Evolutionary conservation across 2,797 vertebrate genomes (phyloP), one percentile per base, ranked within the genome.

Genomic region (Acanthiza pusilla): DNA sequence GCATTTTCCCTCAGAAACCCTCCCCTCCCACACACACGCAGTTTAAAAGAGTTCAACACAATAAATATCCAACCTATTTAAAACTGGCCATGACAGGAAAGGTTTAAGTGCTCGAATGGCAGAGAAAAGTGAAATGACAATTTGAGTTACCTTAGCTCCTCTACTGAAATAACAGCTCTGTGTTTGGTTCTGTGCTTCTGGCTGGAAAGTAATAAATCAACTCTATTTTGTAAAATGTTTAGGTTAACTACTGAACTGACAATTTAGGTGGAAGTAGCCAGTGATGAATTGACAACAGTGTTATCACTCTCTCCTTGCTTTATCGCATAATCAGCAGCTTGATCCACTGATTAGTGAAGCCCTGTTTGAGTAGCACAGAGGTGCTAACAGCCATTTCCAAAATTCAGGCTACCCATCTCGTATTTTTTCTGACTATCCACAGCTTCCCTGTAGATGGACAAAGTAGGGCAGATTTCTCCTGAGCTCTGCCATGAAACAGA

Each of bases 1-100:
- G 71, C 38, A 51, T 94, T 95, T 92, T 94, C 83, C 71, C 85
- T 94, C 78, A 90, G 92, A 96, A 96, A 70, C 45, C 62, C n/a
- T 94, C 77, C 80, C 63, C 74, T 95, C 95, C 88, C 80, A 89
- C 92, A 91, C 71, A 93, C 1, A 0, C 30, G 71, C 21, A 51
- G 74, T 91, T 94, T 95, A 82, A 76, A 82, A 60, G 65, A 94
- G 92, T 94, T 94, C 91, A 94, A 71, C 34, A 85, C 75, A 91
- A 74, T 88, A 91, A 95, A 92, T 93, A 94, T 42, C 70, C 58
- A 67, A 79, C 74, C 75, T 80, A 47, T 85, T 89, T 94, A 74
- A 94, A 90, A 94, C 5, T 91, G 79, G 18, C 62, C 11, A 0
- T 78, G 78, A 76, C 85, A 94, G 85, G 61, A 94, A 79, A 90